Conservation (phyloP, 2,797 vertebrate genomes). For the Ataeniobius toweri region DNA sequence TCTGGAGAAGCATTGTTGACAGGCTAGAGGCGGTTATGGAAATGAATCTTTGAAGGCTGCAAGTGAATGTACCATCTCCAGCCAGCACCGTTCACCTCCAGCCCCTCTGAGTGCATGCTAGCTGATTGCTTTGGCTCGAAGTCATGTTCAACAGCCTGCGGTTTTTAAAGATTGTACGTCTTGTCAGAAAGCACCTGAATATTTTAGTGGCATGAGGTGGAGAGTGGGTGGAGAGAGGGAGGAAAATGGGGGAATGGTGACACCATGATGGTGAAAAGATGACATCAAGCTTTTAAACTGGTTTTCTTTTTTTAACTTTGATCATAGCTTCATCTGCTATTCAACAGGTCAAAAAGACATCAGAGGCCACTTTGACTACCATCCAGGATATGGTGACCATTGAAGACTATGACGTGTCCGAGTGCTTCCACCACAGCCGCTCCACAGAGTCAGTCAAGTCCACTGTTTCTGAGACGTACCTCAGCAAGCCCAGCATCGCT, state of each 20-base stretch:
- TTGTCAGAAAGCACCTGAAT: constrained; percentile 43
- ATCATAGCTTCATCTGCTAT: not conserved
- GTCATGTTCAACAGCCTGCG: constrained; percentile 41
- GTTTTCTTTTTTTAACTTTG: constrained; percentile 7
- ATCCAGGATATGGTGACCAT: constrained; percentile 99
- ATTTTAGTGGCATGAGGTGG: constrained; percentile 24
- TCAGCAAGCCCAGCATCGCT: constrained; percentile 97
- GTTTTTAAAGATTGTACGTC: constrained; percentile 34
- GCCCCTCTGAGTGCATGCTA: constrained; percentile 43
- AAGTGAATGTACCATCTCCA: constrained; percentile 38
- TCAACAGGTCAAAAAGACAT: constrained; percentile 94
- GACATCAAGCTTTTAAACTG: constrained; percentile 21
- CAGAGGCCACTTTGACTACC: constrained; percentile 96
- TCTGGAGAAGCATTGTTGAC: constrained; percentile 43
- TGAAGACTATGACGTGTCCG: constrained; percentile 97
- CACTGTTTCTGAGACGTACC: constrained; percentile 94
- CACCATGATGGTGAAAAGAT: constrained; percentile 4
- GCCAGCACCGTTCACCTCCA: constrained; percentile 38
- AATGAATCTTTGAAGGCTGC: constrained; percentile 63
- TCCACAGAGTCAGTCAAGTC: constrained; percentile 98
- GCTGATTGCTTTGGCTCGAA: constrained; percentile 61
- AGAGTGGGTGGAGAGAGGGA: constrained; percentile 13
- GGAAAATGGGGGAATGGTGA: constrained; percentile 15
- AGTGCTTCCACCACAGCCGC: constrained; percentile 97
- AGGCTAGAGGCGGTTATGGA: constrained; percentile 47